Conservation (phyloP, 23 tunicate genomes). For the Diplosoma virens region DNA sequence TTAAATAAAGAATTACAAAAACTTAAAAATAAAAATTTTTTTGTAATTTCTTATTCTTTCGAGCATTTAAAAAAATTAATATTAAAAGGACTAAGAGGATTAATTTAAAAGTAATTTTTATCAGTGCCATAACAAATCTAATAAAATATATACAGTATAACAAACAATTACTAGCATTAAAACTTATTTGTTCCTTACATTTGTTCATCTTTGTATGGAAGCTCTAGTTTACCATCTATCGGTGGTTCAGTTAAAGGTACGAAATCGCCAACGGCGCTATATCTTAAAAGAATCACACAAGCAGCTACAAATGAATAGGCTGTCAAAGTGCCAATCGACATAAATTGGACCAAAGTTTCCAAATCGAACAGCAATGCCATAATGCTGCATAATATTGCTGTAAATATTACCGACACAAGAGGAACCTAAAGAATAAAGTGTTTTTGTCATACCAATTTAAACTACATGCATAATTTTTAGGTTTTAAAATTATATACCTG, state of each 20-base stretch:
- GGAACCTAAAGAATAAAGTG: conserved; percentile 41
- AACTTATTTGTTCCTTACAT: too few relatives aligned
- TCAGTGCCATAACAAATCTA: too few relatives aligned
- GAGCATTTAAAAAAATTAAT: too few relatives aligned
- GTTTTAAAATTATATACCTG: conserved; percentile 48
- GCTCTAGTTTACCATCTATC: neutral
- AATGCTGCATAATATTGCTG: conserved; percentile 46
- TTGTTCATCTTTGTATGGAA: too few relatives aligned
- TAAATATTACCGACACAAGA: conserved; percentile 35
- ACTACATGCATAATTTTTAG: neutral
- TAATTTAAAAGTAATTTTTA: too few relatives aligned
- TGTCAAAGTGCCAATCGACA: conserved; percentile 70
- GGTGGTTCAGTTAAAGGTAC: neutral
- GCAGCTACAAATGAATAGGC: conserved; percentile 78
- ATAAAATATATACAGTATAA: too few relatives aligned
- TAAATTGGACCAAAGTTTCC: conserved; percentile 67
- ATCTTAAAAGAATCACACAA: conserved; percentile 53
- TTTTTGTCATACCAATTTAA: neutral
- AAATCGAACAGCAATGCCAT: conserved; percentile 61
- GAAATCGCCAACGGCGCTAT: conserved; percentile 33
- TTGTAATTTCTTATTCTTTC: too few relatives aligned
- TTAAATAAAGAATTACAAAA: too few relatives aligned
- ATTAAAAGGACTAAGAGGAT: too few relatives aligned
- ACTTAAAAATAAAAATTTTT: too few relatives aligned
- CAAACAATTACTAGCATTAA: too few relatives aligned